Evolutionary conservation across 2,797 vertebrate species (phyloP).

Genomic region (Mionectes olivaceus): DNA sequence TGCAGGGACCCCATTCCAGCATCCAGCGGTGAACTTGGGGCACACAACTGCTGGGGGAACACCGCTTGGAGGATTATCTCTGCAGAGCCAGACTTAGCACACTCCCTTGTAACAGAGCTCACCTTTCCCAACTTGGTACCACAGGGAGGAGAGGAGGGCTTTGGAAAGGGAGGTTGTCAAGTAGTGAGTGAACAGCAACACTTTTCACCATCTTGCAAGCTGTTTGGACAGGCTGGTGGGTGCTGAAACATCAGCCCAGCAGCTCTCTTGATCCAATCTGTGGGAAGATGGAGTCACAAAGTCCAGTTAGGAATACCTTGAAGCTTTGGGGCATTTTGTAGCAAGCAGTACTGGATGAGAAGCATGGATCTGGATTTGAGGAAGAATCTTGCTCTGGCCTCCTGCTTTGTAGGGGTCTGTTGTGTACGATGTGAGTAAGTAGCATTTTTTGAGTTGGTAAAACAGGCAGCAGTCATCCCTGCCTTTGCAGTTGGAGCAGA

Average conservation of each 20-base stretch:
- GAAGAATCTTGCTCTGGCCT: not conserved
- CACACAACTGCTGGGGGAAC: not conserved
- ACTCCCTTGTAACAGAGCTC: conserved; percentile 10
- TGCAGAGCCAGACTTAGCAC: not conserved
- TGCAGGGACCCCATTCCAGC: not conserved
- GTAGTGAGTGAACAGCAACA: not conserved
- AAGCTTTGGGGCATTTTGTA: not conserved
- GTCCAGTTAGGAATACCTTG: not conserved
- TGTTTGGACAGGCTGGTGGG: not conserved
- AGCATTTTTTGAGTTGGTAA: not conserved
- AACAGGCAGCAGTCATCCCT: not conserved
- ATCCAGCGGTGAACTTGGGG: not conserved
- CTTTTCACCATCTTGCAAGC: not conserved
- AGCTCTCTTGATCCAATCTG: not conserved
- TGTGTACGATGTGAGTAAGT: not conserved
- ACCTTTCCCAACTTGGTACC: not conserved
- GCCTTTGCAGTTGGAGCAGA: not conserved
- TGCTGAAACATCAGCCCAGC: not conserved
- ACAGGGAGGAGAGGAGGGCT: not conserved
- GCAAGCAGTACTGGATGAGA: not conserved
- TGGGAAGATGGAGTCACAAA: not conserved
- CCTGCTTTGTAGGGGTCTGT: not conserved
- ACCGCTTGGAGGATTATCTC: not conserved
- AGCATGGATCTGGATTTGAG: not conserved
- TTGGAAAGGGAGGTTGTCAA: not conserved